A percentile compares a stretch with the other conserved stretches of the same genome.
phyloP scores from a whole-genome alignment of 2,888 invertebrate genomes.

The Hermaeophaga mercurialis region DNA sequence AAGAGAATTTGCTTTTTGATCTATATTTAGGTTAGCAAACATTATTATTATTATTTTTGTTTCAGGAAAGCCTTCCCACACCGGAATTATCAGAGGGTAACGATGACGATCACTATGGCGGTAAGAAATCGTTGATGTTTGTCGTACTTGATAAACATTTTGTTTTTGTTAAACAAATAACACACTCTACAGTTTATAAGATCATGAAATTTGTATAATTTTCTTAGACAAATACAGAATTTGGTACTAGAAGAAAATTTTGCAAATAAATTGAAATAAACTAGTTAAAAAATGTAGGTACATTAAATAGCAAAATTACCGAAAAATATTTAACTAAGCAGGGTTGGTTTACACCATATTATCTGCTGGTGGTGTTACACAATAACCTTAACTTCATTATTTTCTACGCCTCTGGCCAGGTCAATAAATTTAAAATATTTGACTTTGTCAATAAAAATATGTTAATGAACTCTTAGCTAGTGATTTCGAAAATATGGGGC shows the following conservation, averaged over 20 bases:
- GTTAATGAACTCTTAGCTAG: too few relatives aligned
- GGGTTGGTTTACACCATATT: conserved; percentile 44
- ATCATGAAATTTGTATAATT: not conserved
- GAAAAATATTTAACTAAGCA: conserved; percentile 37
- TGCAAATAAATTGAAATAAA: not conserved
- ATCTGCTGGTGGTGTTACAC: too few relatives aligned
- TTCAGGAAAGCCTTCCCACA: conserved; percentile 73
- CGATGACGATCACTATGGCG: conserved; percentile 73
- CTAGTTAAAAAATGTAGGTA: not conserved
- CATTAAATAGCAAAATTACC: conserved; percentile 27
- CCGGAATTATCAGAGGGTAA: conserved; percentile 72
- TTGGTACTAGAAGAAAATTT: not conserved
- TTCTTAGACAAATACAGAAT: not conserved
- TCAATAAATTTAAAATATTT: too few relatives aligned
- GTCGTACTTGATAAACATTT: conserved; percentile 9
- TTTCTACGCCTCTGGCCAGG: too few relatives aligned
- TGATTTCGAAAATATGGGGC: too few relatives aligned
- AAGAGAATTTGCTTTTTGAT: too few relatives aligned
- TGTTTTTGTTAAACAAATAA: conserved; percentile 23
- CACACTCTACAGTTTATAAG: conserved; percentile 16
- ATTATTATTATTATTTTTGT: too few relatives aligned
- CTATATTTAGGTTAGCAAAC: too few relatives aligned
- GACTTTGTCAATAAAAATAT: too few relatives aligned
- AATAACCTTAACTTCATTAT: too few relatives aligned
- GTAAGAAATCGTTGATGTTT: too few relatives aligned